Evolutionary conservation across 2,797 vertebrate genomes (phyloP).

Genomic region (Pteropus rufus): DNA sequence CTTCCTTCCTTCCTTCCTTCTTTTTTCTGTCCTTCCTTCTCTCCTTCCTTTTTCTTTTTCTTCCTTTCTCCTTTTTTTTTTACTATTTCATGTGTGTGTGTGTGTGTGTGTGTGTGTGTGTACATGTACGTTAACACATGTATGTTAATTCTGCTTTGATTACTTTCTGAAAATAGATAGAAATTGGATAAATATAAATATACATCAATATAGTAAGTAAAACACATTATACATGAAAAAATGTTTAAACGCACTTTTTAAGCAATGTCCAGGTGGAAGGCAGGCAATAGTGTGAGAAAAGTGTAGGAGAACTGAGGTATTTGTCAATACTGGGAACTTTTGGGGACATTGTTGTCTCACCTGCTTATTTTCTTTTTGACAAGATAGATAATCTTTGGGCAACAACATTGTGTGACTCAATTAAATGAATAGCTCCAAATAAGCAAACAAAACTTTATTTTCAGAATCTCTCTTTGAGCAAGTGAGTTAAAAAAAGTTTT

Average conservation of each 20-base stretch:
- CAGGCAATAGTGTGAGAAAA: background rate
- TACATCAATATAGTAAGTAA: background rate
- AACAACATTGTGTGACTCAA: background rate
- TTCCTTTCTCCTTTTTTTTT: too few species aligned
- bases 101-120: too few species aligned
- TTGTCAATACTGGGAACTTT: background rate
- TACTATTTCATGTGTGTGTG: background rate
- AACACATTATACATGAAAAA: background rate
- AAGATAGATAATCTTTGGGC: background rate
- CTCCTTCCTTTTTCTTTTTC: fast-evolving
- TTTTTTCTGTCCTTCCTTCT: too few species aligned
- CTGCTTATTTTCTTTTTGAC: background rate
- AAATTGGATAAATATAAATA: background rate
- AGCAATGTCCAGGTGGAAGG: background rate
- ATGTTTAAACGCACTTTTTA: background rate
- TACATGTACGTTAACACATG: too few species aligned
- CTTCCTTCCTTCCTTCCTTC: too few species aligned
- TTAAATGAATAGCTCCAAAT: background rate
- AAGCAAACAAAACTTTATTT: background rate
- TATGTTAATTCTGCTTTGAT: background rate
- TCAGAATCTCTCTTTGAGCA: background rate
- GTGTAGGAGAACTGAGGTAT: background rate
- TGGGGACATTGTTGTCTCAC: background rate
- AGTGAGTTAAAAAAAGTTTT: background rate
- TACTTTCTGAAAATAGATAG: conserved; percentile 31